Base-by-base conservation (phyloP, 2,797 vertebrate species). In the Momotus momota region DNA sequence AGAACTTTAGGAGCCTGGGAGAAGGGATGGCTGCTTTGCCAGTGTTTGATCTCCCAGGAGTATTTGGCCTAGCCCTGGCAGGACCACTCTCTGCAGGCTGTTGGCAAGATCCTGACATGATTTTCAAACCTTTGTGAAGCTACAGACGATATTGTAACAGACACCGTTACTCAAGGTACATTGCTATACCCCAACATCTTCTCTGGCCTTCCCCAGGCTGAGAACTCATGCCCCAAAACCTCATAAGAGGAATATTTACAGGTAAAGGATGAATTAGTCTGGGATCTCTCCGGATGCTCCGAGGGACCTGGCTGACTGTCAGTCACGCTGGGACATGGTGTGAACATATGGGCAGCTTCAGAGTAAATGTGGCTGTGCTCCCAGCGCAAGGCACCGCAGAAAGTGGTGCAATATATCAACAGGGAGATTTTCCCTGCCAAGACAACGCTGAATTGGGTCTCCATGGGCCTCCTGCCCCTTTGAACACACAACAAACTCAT, bases 261-360 rank as follows among this genome's bases (percentile, higher is more conserved):
- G 5, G 4, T 51, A 43, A 75, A 72, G 69, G n/a, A 25, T 67
- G 45, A 62, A 57, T 64, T 51, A 54, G 64, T 19, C 71, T 66
- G 49, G 71, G 84, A 22, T 91, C 26, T 85, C n/a, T 87, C 31
- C 25, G 81, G 72, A 60, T 61, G 81, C 81, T 94, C 4, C 0
- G 74, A 81, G 79, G 79, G 69, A 93, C 38, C 65, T 94, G 95
- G 87, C 91, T 95, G 27, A 0, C 69, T 94, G 52, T 91, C 91
- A 94, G 2, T 57, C 79, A 48, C 0, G 0, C 75, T 67, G 74
- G 69, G 79, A 67, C 73, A 57, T 9, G 49, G 84, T 86, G 81
- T 3, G 81, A 96, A 77, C 94, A 94, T 85, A 94, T 83, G 94
- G 91, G 61, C 73, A 3, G 83, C 91, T 92, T 81, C 66, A 79